phyloP scores from a whole-genome alignment of 2,888 invertebrate genomes.

The Eugnorisma glareosa region DNA sequence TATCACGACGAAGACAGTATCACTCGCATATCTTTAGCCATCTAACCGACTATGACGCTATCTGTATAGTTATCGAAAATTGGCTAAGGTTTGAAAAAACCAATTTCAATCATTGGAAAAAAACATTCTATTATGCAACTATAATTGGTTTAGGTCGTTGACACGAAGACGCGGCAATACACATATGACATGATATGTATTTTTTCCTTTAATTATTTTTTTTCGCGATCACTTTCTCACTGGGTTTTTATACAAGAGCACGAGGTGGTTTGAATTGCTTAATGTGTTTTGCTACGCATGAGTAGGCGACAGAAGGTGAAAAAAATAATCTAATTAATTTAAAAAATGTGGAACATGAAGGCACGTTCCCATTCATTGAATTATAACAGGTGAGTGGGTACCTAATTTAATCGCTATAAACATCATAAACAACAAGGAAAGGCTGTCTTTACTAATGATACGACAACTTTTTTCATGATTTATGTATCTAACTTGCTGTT shows the following conservation, averaged over 20 bases:
- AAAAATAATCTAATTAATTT: slow-evolving; percentile 70
- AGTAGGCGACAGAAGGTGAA: slow-evolving; percentile 68
- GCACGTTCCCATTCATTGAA: slow-evolving; percentile 56
- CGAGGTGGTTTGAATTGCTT: slow-evolving; percentile 72
- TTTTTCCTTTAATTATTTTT: slow-evolving; percentile 71
- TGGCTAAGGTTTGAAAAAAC: slow-evolving; percentile 80
- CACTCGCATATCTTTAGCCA: slow-evolving; percentile 61
- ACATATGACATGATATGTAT: slow-evolving; percentile 77
- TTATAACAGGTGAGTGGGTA: slow-evolving; percentile 26
- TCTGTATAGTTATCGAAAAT: slow-evolving; percentile 80
- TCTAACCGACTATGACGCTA: slow-evolving; percentile 74
- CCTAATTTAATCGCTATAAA: slow-evolving; percentile 38
- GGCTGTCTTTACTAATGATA: slow-evolving; percentile 30
- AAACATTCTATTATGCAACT: slow-evolving; percentile 83
- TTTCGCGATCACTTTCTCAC: slow-evolving; percentile 82
- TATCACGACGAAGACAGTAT: slow-evolving; percentile 37
- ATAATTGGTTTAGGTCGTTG: slow-evolving; percentile 87
- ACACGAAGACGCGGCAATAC: slow-evolving; percentile 78
- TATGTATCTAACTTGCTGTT: slow-evolving; percentile 7
- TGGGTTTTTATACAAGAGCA: slow-evolving; percentile 71
- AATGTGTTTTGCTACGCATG: slow-evolving; percentile 79
- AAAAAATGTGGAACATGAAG: slow-evolving; percentile 63
- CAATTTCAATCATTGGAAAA: slow-evolving; percentile 79
- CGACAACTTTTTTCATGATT: slow-evolving; percentile 37
- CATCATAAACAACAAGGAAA: slow-evolving; percentile 42